Conservation (phyloP, 2,797 vertebrate species). For the Galago senegalensis region DNA sequence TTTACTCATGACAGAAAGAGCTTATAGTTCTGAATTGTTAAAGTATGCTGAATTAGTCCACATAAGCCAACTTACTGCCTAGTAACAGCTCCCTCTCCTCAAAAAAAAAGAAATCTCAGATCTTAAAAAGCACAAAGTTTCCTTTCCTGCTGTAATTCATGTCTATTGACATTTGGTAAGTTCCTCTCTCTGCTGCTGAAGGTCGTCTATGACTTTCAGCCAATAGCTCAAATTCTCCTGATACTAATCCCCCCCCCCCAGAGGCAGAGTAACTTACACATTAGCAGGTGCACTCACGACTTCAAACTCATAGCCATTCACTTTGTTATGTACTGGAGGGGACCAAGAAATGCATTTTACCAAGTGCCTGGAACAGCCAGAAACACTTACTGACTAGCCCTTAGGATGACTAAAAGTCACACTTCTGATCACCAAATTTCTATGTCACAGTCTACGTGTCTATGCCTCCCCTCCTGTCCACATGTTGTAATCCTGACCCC, state of each 20-base stretch:
- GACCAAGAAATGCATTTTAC: rapidly evolving
- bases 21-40: background rate
- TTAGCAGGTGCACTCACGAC: background rate
- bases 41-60: background rate
- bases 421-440: background rate
- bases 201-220: background rate
- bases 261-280: background rate
- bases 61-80: background rate
- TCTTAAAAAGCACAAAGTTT: background rate
- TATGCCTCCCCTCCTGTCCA: too few relatives aligned
- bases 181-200: too few relatives aligned
- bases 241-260: background rate
- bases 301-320: background rate
- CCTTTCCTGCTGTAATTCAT: background rate
- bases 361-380: background rate
- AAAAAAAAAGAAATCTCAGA: background rate
- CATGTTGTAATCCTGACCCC: background rate
- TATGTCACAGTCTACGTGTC: background rate
- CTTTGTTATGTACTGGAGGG: background rate
- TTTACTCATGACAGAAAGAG: background rate
- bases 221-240: background rate
- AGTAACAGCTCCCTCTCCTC: background rate
- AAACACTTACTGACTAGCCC: background rate
- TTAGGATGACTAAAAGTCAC: background rate
- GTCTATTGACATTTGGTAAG: background rate